Percentiles rank a stretch among this genome's conserved stretches.
These are phyloP conservation scores for Rosalia funebris DNA, from an alignment of 2,888 invertebrate species.

Conservation along the genomic window DNA sequence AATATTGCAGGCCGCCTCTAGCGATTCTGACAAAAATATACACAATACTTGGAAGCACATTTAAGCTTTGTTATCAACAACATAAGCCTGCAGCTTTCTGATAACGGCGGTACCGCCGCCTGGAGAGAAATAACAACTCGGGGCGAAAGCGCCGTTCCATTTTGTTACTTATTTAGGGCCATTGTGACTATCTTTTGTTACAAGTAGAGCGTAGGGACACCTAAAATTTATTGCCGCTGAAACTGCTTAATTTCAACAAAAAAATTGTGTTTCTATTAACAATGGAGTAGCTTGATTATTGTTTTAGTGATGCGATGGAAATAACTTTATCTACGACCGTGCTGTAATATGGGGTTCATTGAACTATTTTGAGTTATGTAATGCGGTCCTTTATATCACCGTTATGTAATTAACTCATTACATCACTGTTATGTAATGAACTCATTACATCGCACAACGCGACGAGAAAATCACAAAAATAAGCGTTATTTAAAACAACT, in stretches of 20 bases:
- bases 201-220: slow-evolving; percentile 38
- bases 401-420: too few relatives aligned
- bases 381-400: too few relatives aligned
- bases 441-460: too few relatives aligned
- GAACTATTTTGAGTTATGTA: too few relatives aligned
- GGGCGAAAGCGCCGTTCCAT: slow-evolving; percentile 44
- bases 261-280: too few relatives aligned
- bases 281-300: background rate
- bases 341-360: too few relatives aligned
- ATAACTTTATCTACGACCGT: background rate
- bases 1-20: slow-evolving; percentile 24
- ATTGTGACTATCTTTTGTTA: slow-evolving; percentile 44
- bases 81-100: slow-evolving; percentile 53
- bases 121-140: slow-evolving; percentile 53
- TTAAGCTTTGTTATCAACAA: slow-evolving; percentile 52
- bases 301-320: background rate
- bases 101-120: slow-evolving; percentile 52
- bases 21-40: slow-evolving; percentile 41
- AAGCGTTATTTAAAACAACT: too few relatives aligned
- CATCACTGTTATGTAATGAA: too few relatives aligned
- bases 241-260: background rate
- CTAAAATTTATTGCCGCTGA: slow-evolving; percentile 31
- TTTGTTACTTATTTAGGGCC: slow-evolving; percentile 41
- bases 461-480: background rate
- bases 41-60: slow-evolving; percentile 52